Conservation (phyloP, 2,113 vertebrate species). For the Tor tambroides region DNA sequence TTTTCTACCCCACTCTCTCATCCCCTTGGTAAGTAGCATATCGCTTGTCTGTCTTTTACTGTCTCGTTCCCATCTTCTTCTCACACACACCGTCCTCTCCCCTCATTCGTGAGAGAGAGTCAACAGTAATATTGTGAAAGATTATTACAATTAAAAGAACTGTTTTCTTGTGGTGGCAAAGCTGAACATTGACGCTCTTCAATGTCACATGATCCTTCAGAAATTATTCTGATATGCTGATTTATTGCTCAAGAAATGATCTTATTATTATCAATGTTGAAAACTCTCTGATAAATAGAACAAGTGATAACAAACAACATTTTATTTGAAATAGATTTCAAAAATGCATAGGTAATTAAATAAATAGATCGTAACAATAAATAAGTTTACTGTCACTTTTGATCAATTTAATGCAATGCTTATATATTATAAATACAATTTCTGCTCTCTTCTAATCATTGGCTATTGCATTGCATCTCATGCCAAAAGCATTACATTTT, state of each 20-base stretch:
- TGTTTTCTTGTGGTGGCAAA: background rate
- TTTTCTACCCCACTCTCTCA: constrained; percentile 71
- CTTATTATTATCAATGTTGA: background rate
- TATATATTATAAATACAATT: no score
- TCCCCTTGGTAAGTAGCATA: constrained; percentile 55
- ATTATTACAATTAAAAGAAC: background rate
- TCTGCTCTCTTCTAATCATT: background rate
- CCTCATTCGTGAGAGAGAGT: background rate
- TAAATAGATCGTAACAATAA: background rate
- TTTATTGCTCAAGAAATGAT: background rate
- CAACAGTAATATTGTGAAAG: background rate
- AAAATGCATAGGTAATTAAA: no score
- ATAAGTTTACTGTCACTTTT: background rate
- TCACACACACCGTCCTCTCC: constrained; percentile 38
- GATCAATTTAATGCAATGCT: background rate
- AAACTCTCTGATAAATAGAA: background rate
- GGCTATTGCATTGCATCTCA: background rate
- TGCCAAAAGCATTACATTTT: background rate
- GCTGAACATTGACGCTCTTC: no score
- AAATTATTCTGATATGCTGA: background rate
- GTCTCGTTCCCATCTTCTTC: constrained; percentile 45
- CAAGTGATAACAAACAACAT: background rate
- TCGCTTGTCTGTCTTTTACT: constrained; percentile 36
- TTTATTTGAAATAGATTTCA: background rate
- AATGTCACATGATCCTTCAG: background rate